Conservation (phyloP, 2,113 vertebrate species). For the Hemibagrus wyckioides region DNA sequence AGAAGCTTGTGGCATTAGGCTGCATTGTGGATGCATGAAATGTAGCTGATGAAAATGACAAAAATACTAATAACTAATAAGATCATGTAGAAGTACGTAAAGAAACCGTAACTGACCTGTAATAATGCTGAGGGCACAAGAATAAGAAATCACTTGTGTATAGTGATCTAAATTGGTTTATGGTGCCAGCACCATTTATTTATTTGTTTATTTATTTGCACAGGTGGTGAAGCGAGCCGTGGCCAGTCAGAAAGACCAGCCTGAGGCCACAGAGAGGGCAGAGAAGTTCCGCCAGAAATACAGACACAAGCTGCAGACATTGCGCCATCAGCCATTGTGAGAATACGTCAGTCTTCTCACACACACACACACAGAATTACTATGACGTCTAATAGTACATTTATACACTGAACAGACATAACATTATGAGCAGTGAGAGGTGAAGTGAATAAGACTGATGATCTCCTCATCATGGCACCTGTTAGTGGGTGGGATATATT, state of each 20-base stretch:
- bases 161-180: background rate
- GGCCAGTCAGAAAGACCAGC: slow-evolving; percentile 87
- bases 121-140: background rate
- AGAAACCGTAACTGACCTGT: background rate
- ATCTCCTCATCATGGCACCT: no score
- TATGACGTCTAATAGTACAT: background rate
- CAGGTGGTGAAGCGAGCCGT: slow-evolving; percentile 95
- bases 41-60: background rate
- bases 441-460: no score
- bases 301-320: slow-evolving; percentile 90
- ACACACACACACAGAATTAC: background rate
- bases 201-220: no score
- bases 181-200: background rate
- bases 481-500: no score
- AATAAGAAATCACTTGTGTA: no score
- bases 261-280: slow-evolving; percentile 79
- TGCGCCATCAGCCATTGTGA: slow-evolving; percentile 95
- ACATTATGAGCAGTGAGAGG: no score
- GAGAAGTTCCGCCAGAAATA: slow-evolving; percentile 97
- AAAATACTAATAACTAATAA: background rate
- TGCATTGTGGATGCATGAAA: background rate
- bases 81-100: background rate
- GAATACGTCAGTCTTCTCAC: slow-evolving; percentile 47
- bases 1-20: background rate
- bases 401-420: no score